phyloP scores from a whole-genome alignment of 2,797 vertebrate genomes.

The Furcifer pardalis region DNA sequence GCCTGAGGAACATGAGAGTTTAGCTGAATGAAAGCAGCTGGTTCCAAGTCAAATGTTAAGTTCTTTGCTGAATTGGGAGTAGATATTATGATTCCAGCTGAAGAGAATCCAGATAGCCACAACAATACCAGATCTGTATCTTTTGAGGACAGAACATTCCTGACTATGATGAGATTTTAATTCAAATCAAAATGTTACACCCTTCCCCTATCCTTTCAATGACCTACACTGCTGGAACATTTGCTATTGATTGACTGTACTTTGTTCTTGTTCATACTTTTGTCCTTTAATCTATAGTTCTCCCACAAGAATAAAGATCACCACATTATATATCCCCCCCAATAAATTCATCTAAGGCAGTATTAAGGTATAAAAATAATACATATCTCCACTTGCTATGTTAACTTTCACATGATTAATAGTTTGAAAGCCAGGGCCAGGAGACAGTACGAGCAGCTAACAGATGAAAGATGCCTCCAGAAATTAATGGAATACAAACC shows the following conservation, averaged over 20 bases:
- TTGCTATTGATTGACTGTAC: not conserved
- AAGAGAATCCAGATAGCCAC: not conserved
- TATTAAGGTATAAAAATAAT: not conserved
- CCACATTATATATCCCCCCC: not conserved
- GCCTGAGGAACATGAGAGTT: not conserved
- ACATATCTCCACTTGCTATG: not conserved
- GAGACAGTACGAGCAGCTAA: not conserved
- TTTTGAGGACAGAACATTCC: constrained; percentile 6
- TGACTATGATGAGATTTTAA: not conserved
- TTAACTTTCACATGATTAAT: not conserved
- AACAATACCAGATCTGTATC: not conserved
- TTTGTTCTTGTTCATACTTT: not conserved
- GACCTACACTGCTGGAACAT: not conserved
- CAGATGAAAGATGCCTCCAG: not conserved
- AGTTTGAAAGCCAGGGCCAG: not conserved
- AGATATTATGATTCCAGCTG: not conserved
- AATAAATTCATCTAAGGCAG: not conserved
- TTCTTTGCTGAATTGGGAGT: not conserved
- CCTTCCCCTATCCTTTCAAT: not conserved
- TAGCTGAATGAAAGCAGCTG: not conserved
- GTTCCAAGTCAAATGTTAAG: not conserved
- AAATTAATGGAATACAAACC: not conserved
- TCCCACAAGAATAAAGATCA: not conserved
- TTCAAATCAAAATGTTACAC: not conserved
- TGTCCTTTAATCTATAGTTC: not conserved